phyloP scores from a whole-genome alignment of 2,113 vertebrate genomes.

The Craseonycteris thonglongyai region DNA sequence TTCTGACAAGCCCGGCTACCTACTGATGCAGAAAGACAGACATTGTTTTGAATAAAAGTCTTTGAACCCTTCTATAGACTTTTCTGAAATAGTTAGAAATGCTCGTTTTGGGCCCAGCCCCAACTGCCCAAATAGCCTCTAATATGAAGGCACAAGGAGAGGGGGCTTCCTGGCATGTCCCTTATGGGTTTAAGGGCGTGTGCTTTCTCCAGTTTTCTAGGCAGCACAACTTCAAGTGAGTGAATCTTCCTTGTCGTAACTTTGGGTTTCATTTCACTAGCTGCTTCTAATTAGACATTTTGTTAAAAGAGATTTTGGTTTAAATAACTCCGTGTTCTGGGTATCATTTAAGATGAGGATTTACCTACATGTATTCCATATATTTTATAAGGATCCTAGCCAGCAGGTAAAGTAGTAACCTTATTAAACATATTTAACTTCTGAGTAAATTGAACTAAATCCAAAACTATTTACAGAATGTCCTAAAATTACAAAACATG shows the following conservation, averaged over 20 bases:
- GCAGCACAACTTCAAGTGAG: not conserved
- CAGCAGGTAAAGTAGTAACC: constrained; percentile 38
- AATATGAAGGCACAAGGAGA: not conserved
- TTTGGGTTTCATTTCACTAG: constrained; percentile 26
- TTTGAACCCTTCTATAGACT: not conserved
- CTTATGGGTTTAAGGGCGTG: not conserved
- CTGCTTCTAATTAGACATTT: constrained; percentile 35
- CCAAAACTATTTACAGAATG: constrained; percentile 46
- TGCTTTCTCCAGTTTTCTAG: not conserved
- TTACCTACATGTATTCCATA: not conserved
- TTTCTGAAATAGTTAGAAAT: constrained; percentile 1
- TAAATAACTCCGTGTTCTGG: constrained; percentile 22
- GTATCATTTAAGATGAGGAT: not conserved
- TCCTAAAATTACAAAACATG: constrained; percentile 50
- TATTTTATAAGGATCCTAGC: constrained; percentile 30
- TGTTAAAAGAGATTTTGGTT: constrained; percentile 21
- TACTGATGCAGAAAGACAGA: not conserved
- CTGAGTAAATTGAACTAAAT: constrained; percentile 35
- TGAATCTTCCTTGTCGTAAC: not conserved
- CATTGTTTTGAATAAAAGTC: not conserved
- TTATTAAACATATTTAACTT: constrained; percentile 24
- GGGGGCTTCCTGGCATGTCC: not conserved
- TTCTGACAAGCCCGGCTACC: not conserved
- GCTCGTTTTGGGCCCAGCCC: not conserved
- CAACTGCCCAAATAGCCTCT: not conserved